Evolutionary conservation across 2,888 invertebrate species (phyloP).

Genomic region (Idaea aversata): DNA sequence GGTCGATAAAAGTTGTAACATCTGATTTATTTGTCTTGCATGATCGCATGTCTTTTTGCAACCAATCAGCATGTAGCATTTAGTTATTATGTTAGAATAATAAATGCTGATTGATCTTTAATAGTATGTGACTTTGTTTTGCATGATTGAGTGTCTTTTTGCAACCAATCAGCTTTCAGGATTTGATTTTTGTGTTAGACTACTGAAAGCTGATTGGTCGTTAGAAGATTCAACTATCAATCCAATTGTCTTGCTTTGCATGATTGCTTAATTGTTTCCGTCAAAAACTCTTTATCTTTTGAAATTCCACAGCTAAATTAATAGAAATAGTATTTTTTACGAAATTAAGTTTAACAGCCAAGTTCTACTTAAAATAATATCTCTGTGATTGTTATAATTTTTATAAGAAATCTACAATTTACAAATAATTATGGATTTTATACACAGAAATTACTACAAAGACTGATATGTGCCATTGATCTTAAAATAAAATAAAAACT

Average conservation of each 20-base stretch:
- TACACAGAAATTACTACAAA: constrained; percentile 18
- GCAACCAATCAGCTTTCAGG: not conserved
- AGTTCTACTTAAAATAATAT: constrained; percentile 8
- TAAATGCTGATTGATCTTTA: not conserved
- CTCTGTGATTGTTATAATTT: constrained; percentile 20
- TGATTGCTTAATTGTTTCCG: no score
- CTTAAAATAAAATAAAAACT: constrained; percentile 2
- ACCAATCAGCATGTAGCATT: not conserved
- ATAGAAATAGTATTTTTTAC: not conserved
- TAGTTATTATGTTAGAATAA: not conserved
- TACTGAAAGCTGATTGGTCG: not conserved
- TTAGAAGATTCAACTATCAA: not conserved
- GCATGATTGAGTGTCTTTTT: not conserved
- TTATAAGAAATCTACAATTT: not conserved
- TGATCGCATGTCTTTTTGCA: not conserved
- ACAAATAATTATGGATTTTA: not conserved
- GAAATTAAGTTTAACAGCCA: constrained; percentile 12
- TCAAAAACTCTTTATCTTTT: no score
- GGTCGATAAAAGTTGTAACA: not conserved
- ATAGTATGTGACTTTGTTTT: not conserved
- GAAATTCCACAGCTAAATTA: no score
- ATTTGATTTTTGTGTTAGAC: not conserved
- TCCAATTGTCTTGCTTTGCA: no score
- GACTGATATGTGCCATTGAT: constrained; percentile 43
- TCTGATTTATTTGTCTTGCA: not conserved